Base-by-base conservation (phyloP, 2,888 invertebrate species). In the Apamea anceps region DNA sequence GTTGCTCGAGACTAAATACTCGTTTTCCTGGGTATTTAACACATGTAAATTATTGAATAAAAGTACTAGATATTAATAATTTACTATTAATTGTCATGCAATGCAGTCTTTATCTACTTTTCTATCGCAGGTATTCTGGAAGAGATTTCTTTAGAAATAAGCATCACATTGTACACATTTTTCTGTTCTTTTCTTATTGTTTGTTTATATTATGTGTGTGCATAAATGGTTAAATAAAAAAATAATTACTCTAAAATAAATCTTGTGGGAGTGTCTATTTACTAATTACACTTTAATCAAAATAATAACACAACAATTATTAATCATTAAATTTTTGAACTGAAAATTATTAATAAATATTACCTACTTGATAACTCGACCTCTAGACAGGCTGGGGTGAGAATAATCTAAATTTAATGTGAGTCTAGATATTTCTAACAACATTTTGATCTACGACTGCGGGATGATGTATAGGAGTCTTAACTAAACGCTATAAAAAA, bases 381-480 rank as follows among this genome's bases (percentile, higher is more conserved):
- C 85, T 85, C 82, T 25, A 87, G 85, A 87, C 85, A n/a, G 60
- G 12, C 18, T 51, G 28, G 37, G 48, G 71, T 60, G 54, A 13
- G 57, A 57, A 51, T 57, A 70, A 37, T n/a, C 3, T 13, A 5
- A 62, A 37, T 62, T 62, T 57, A 37, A 68, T 66, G 25, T 25
- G 28, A 63, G 15, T 32, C 28, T 68, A 57, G 76, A 75, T 82
- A 13, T 60, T 45, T 32, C 48, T 57, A 25, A 48, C 0, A 67
- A 62, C 5, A 54, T 71, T 45, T 82, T 75, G 21, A 82, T 65
- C 3, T 51, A 60, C 3, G 57, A 67, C 10, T 45, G 4, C 32
- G 45, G 7, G 54, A 8, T 81, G 15, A 28, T 28, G 21, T 62
- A 42, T 18, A 25, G 10, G 7, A 37, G 13, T 37, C 37, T n/a